phyloP scores from a whole-genome alignment of 1,140 invertebrate species.

The Drosophila serrata region DNA sequence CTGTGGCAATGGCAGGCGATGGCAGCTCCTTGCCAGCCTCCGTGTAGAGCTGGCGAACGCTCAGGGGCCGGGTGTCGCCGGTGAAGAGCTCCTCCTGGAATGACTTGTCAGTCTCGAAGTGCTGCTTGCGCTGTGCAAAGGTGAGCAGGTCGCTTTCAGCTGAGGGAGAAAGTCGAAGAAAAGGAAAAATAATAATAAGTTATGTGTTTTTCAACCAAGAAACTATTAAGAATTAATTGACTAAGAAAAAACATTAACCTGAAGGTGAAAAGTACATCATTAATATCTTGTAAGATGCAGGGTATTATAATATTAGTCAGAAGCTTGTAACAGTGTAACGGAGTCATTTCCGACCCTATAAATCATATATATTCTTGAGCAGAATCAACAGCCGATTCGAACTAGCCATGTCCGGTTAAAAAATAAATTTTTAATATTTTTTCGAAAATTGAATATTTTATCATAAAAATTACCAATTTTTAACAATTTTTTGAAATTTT shows the following conservation, averaged over 20 bases:
- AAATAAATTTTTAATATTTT: no score
- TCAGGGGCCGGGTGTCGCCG: constrained; percentile 87
- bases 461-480: no score
- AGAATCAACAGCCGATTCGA: no score
- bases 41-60: constrained; percentile 90
- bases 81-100: constrained; percentile 90
- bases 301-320: no score
- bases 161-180: constrained; percentile 86
- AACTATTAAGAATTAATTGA: background rate
- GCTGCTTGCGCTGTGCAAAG: constrained; percentile 91
- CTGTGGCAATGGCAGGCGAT: constrained; percentile 38
- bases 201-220: background rate
- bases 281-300: background rate
- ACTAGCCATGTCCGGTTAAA: no score
- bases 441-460: no score
- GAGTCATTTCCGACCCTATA: no score
- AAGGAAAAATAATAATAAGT: constrained; percentile 9
- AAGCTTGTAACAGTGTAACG: no score
- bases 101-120: constrained; percentile 89
- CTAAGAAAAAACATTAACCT: background rate
- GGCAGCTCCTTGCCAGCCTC: constrained; percentile 88
- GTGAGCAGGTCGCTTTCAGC: constrained; percentile 94
- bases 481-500: no score
- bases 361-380: no score
- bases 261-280: background rate